Evolutionary conservation across 2,797 vertebrate species (phyloP), one percentile per base, ranked within the genome.

Genomic region (Crossoptilon crossoptilon): DNA sequence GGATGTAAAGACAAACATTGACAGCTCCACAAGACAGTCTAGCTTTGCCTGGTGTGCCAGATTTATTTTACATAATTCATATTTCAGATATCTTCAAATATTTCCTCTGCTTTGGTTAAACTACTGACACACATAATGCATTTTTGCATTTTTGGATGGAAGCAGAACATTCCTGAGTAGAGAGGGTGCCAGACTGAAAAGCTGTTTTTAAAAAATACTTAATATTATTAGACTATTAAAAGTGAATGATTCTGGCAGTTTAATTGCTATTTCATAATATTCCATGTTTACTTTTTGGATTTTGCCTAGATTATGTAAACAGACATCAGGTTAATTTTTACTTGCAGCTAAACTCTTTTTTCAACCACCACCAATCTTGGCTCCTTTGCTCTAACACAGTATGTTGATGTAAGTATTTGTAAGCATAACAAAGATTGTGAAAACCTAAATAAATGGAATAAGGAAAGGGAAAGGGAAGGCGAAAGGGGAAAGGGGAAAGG

Each of bases 301-400:
- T 94, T 87, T 85, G 75, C 63, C 48, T 80, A 43, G 75, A 41
- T 74, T 91, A 58, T 79, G 39, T 92, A 93, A 96, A 91, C 63
- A 92, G 69, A 67, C 81, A 83, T 58, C 63, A 56, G 43, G 72
- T 92, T 92, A 85, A 83, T 81, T 91, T 93, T 94, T 84, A 69
- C 80, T 89, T 90, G 48, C 16, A 88, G 43, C 59, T 55, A 49
- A 90, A 66, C 58, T 68, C 86, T 77, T 86, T 77, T 80, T 77
- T 19, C 31, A 63, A 73, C 46, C 19, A 24, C 35, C 66, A 29
- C n/a, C 77, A 90, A 7, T n/a, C 83, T 26, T 78, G 55, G 2
- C 22, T 91, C 18, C 59, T 23, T 72, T 59, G 27, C 7, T 6
- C 27, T 37, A 56, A 5, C 2, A 53, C 3, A 41, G 3, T 70